These are phyloP conservation scores for Hirtodrosophila trivittata DNA, from an alignment of 2,888 invertebrate species.

Conservation along the genomic window DNA sequence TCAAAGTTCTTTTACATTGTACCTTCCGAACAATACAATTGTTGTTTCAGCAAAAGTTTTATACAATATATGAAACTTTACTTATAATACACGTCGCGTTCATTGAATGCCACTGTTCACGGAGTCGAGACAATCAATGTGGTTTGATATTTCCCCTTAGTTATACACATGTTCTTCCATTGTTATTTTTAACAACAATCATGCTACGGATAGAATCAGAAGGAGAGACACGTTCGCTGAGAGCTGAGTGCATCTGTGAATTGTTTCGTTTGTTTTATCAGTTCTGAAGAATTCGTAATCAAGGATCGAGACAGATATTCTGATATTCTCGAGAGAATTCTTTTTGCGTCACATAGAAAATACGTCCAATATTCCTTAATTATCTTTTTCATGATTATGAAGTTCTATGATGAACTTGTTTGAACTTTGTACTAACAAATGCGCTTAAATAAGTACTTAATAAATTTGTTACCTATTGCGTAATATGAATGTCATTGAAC, in stretches of 20 bases:
- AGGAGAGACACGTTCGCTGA: too few relatives aligned
- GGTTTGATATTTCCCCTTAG: slow-evolving; percentile 68
- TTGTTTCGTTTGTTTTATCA: neutral
- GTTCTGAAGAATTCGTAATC: too few relatives aligned
- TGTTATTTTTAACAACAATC: slow-evolving; percentile 32
- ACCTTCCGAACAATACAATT: slow-evolving; percentile 48
- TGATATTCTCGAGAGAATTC: too few relatives aligned
- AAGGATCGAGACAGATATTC: too few relatives aligned
- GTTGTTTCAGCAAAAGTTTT: slow-evolving; percentile 46
- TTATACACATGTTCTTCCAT: slow-evolving; percentile 54
- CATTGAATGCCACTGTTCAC: slow-evolving; percentile 44
- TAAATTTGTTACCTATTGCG: slow-evolving; percentile 4
- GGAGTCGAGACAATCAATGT: slow-evolving; percentile 75
- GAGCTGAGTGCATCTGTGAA: too few relatives aligned
- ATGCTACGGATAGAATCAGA: too few relatives aligned
- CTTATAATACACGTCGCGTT: slow-evolving; percentile 39
- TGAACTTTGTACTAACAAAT: slow-evolving; percentile 27
- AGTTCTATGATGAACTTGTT: slow-evolving; percentile 16
- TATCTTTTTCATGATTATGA: slow-evolving; percentile 8
- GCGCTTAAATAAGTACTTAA: slow-evolving; percentile 25
- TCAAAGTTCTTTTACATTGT: slow-evolving; percentile 42
- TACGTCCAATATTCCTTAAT: too few relatives aligned
- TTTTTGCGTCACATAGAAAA: too few relatives aligned
- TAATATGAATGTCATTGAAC: too few relatives aligned
- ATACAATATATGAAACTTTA: slow-evolving; percentile 13